Conservation (phyloP, 2,113 vertebrate genomes). For the Hipposideros armiger region DNA sequence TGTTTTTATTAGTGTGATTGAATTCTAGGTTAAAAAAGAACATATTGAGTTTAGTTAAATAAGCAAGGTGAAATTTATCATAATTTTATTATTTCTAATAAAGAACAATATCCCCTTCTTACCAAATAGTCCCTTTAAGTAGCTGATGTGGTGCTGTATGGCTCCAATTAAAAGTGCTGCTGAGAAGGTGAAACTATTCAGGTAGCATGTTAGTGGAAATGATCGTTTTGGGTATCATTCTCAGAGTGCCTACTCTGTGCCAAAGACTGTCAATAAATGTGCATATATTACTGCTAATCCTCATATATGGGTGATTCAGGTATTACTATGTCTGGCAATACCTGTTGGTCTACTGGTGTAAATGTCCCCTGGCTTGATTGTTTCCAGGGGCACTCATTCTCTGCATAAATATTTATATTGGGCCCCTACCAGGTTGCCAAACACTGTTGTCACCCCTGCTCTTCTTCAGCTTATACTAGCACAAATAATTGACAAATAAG, state of each 20-base stretch:
- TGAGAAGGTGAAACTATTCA: not conserved
- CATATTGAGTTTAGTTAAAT: not conserved
- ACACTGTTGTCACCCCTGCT: not conserved
- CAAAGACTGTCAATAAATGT: slow-evolving; percentile 37
- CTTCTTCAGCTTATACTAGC: not conserved
- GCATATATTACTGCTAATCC: not conserved
- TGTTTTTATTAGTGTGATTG: not conserved
- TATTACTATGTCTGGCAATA: not conserved
- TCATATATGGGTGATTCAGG: not conserved
- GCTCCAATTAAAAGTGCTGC: not conserved
- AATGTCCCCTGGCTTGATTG: not conserved
- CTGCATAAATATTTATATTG: not conserved
- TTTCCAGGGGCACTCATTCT: not conserved
- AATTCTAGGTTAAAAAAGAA: slow-evolving; percentile 36
- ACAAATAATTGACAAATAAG: not conserved
- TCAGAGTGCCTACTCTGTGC: not conserved
- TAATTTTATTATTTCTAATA: not conserved
- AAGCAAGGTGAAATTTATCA: not conserved
- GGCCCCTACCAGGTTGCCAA: not conserved
- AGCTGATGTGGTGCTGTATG: not conserved
- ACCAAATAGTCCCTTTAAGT: slow-evolving; percentile 10
- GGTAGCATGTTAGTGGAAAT: not conserved
- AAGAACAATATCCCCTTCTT: not conserved
- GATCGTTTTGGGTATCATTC: not conserved
- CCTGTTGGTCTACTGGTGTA: not conserved